Evolutionary conservation across 2,797 vertebrate genomes (phyloP).

Genomic region (Psittacula echo): DNA sequence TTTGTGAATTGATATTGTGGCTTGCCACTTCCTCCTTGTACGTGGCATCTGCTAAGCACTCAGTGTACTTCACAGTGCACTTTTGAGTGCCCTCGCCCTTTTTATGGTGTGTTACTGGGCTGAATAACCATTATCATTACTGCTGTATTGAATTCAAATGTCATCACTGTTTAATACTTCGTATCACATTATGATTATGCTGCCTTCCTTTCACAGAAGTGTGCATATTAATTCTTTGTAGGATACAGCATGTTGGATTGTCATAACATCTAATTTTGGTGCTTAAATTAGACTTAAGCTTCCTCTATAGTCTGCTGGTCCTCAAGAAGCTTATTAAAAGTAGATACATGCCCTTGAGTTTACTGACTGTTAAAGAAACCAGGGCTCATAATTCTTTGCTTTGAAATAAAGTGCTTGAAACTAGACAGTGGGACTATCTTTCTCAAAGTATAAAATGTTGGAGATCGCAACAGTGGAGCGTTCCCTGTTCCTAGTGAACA

Average conservation of each 20-base stretch:
- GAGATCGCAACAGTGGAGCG: background rate
- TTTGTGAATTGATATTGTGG: conserved; percentile 5
- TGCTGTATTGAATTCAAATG: background rate
- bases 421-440: background rate
- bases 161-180: background rate
- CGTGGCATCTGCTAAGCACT: background rate
- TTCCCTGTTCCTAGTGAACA: conserved; percentile 15
- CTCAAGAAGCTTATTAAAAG: background rate
- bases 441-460: background rate
- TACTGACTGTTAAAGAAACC: background rate
- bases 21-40: conserved; percentile 32
- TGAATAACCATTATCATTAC: background rate
- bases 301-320: background rate
- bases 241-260: background rate
- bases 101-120: background rate
- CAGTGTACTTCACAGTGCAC: background rate
- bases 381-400: background rate
- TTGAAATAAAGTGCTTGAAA: background rate
- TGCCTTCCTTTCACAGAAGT: background rate
- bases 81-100: background rate
- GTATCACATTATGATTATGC: background rate
- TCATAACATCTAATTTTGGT: background rate
- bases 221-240: background rate
- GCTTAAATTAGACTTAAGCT: background rate
- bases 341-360: background rate